Conservation (phyloP, 1,140 invertebrate species). For the Cepaea nemoralis region DNA sequence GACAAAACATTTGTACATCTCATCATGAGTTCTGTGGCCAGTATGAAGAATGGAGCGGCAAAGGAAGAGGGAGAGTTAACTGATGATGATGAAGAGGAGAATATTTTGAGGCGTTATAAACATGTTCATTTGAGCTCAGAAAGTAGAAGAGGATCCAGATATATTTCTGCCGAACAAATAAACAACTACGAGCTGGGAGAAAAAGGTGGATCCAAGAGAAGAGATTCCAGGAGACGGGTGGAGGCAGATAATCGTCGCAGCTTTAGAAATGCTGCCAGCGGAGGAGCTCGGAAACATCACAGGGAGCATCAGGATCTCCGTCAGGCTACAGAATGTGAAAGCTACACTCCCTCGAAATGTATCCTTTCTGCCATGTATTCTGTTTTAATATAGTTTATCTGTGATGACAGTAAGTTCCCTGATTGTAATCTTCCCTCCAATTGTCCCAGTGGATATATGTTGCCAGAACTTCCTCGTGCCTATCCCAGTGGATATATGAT, state of each 20-base stretch:
- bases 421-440: too few relatives aligned
- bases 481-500: too few relatives aligned
- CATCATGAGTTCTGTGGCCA: not conserved
- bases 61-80: constrained; percentile 26
- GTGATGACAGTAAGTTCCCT: too few relatives aligned
- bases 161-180: not conserved
- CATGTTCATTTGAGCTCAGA: not conserved
- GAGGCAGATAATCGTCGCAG: not conserved
- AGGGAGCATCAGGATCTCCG: not conserved
- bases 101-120: not conserved
- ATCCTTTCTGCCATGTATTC: not conserved
- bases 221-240: not conserved
- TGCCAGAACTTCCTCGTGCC: too few relatives aligned
- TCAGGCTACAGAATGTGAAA: not conserved
- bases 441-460: too few relatives aligned
- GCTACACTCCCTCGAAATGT: not conserved
- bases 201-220: not conserved
- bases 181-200: not conserved
- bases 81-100: constrained; percentile 15
- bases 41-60: not conserved
- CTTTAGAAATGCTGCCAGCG: not conserved
- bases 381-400: too few relatives aligned
- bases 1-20: too few relatives aligned
- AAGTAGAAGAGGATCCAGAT: not conserved
- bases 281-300: not conserved